A percentile compares a stretch with the other conserved stretches of the same genome.
Evolutionary conservation across 2,113 vertebrate species (phyloP).

Genomic region (Gracilinanus agilis): DNA sequence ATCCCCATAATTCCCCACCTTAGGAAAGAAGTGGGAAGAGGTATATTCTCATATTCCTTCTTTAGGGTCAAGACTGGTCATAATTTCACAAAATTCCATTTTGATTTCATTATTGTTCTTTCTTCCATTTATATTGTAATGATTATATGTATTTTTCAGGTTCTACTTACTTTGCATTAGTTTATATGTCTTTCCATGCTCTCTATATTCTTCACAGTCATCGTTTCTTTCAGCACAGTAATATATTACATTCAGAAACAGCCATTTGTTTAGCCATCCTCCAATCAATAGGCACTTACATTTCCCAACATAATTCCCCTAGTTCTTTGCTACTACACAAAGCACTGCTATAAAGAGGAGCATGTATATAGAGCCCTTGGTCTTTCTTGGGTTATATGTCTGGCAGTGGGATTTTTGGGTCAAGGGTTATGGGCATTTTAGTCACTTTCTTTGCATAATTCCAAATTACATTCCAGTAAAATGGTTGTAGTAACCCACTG

Average conservation of each 20-base stretch:
- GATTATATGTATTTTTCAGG: neutral
- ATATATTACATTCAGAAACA: neutral
- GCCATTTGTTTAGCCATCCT: neutral
- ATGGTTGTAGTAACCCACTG: neutral
- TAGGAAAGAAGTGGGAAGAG: neutral
- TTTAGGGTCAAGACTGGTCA: neutral
- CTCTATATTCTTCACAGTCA: neutral
- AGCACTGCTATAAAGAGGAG: neutral
- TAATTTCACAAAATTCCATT: neutral
- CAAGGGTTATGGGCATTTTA: neutral
- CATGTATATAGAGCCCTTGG: neutral
- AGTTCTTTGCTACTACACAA: neutral
- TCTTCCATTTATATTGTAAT: neutral
- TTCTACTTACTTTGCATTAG: neutral
- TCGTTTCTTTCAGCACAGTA: neutral
- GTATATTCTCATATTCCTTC: neutral
- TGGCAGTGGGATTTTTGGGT: neutral
- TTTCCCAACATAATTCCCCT: neutral
- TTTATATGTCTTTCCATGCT: neutral
- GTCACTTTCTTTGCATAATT: neutral
- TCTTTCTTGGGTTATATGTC: neutral
- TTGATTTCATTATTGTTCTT: neutral
- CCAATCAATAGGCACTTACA: neutral
- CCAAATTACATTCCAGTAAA: neutral
- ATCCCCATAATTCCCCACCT: too few relatives aligned